Evolutionary conservation across 2,888 invertebrate species (phyloP).

Genomic region (Atrina japonica): DNA sequence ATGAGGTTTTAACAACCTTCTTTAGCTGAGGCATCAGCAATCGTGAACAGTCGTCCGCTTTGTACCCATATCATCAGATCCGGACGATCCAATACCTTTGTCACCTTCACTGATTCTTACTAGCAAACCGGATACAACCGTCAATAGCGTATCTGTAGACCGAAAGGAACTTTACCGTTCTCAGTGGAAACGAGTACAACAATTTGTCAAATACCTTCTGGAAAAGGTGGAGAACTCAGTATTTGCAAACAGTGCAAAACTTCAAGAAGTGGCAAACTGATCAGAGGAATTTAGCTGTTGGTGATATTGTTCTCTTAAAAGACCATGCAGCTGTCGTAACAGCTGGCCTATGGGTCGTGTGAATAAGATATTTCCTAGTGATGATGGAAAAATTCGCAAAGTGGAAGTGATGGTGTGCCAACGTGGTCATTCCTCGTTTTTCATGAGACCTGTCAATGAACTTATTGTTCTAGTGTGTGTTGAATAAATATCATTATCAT

Average conservation of each 20-base stretch:
- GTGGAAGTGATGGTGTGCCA: constrained; percentile 29
- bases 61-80: constrained; percentile 43
- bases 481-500: too few species aligned
- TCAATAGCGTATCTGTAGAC: not conserved
- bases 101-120: constrained; percentile 45
- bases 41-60: constrained; percentile 46
- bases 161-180: constrained; percentile 27
- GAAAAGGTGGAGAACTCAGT: constrained; percentile 35
- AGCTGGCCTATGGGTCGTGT: constrained; percentile 35
- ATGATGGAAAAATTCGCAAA: constrained; percentile 31
- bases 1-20: constrained; percentile 48
- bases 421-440: constrained; percentile 11
- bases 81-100: constrained; percentile 40
- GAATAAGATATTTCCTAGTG: constrained; percentile 24
- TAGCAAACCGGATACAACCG: constrained; percentile 26
- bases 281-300: constrained; percentile 15
- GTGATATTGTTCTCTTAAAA: constrained; percentile 37
- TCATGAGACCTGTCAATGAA: constrained; percentile 29
- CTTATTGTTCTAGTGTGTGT: too few species aligned
- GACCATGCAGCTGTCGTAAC: constrained; percentile 22
- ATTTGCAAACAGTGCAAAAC: constrained; percentile 34
- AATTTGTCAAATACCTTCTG: constrained; percentile 37
- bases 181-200: constrained; percentile 35
- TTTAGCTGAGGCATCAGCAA: constrained; percentile 50
- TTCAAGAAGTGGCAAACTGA: constrained; percentile 27